Conservation (phyloP, 2,113 vertebrate species). For the Hyaena hyaena region DNA sequence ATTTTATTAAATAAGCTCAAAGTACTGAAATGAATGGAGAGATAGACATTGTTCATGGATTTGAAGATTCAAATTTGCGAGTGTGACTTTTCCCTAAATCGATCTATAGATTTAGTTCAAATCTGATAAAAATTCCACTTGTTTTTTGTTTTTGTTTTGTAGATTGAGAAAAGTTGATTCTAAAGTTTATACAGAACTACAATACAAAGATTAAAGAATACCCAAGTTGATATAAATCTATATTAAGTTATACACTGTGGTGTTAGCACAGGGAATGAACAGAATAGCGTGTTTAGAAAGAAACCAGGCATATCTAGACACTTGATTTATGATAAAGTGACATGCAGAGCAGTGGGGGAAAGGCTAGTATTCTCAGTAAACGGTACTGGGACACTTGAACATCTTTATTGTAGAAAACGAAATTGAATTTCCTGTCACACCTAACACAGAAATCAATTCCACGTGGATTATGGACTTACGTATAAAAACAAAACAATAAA, state of each 20-base stretch:
- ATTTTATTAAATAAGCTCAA: constrained; percentile 25
- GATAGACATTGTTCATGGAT: not conserved
- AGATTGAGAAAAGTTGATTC: not conserved
- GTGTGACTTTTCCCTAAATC: not conserved
- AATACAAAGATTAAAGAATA: not conserved
- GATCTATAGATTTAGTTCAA: not conserved
- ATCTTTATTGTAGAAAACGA: not conserved
- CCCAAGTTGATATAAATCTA: not conserved
- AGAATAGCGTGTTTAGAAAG: not conserved
- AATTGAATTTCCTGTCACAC: not conserved
- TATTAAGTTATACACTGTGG: not conserved
- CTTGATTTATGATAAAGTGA: not conserved
- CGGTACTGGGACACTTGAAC: not conserved
- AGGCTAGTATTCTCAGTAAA: not conserved
- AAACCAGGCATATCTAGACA: not conserved
- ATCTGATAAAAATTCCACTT: not conserved
- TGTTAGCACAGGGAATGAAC: not conserved
- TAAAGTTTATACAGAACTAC: not conserved
- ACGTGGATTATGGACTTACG: not conserved
- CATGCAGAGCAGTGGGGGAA: not conserved
- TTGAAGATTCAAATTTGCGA: constrained; percentile 1
- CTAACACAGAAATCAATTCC: constrained; percentile 1
- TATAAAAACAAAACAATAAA: not conserved
- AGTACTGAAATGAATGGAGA: not conserved
- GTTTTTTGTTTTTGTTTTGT: not conserved